These are phyloP conservation scores for Bostrychus sinensis DNA, from an alignment of 2,113 vertebrate genomes.

Conservation along the genomic window DNA sequence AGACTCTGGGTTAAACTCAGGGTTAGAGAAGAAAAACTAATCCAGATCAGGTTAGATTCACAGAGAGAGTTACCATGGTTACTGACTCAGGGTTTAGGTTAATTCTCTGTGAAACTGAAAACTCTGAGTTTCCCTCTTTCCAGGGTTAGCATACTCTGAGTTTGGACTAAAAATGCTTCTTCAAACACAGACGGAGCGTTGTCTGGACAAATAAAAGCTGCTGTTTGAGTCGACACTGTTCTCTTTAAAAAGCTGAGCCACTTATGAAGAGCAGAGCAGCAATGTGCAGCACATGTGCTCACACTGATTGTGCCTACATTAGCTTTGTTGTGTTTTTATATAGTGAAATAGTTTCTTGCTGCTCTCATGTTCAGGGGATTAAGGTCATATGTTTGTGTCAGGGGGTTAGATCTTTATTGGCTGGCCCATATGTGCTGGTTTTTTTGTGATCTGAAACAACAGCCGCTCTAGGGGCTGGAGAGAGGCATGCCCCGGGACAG, in stretches of 20 bases:
- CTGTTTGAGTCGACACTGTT: not conserved
- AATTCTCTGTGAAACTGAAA: too few relatives aligned
- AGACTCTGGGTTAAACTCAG: too few relatives aligned
- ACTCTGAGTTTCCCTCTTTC: too few relatives aligned
- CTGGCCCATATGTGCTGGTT: constrained; percentile 59
- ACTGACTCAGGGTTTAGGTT: too few relatives aligned
- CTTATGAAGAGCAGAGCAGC: constrained; percentile 53
- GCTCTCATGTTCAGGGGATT: constrained; percentile 64
- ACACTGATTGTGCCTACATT: constrained; percentile 52
- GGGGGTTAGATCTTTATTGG: constrained; percentile 74
- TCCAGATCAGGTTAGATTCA: too few relatives aligned
- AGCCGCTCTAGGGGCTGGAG: constrained; percentile 63
- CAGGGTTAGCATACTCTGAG: too few relatives aligned
- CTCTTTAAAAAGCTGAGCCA: constrained; percentile 21
- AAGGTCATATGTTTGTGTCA: constrained; percentile 71
- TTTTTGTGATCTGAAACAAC: constrained; percentile 79
- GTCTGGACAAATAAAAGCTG: constrained; percentile 7
- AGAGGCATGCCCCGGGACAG: constrained; percentile 80
- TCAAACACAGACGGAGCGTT: not conserved
- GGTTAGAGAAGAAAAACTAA: too few relatives aligned
- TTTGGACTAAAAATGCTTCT: too few relatives aligned
- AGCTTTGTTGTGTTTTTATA: constrained; percentile 68
- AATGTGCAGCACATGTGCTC: constrained; percentile 53
- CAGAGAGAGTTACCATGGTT: too few relatives aligned
- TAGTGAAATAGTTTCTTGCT: constrained; percentile 61